Evolutionary conservation across 1,140 invertebrate genomes (phyloP).

Genomic region (Caenorhabditis remanei): DNA sequence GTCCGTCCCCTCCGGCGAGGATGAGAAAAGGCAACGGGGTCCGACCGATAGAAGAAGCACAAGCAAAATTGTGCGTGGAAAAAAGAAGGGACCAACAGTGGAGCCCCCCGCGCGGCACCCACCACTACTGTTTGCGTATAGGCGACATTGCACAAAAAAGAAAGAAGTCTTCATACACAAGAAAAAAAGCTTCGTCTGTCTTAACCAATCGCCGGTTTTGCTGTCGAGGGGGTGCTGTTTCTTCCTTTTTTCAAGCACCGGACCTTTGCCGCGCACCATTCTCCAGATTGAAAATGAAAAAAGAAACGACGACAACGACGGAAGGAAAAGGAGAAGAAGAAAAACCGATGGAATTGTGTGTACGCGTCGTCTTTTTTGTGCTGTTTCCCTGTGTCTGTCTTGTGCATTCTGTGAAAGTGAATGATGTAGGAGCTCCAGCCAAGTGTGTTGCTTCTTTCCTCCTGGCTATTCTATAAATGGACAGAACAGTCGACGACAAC

Average conservation of each 20-base stretch:
- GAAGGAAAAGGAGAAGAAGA: not conserved
- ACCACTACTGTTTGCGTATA: conserved; percentile 42
- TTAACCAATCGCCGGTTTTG: conserved; percentile 41
- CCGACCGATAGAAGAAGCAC: conserved; percentile 23
- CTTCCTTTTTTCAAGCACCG: conserved; percentile 17
- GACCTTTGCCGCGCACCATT: conserved; percentile 30
- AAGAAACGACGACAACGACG: conserved; percentile 10
- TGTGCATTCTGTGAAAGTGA: conserved; percentile 1
- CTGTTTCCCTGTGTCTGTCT: conserved; percentile 33
- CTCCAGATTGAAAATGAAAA: conserved; percentile 49
- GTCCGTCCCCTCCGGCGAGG: conserved; percentile 41
- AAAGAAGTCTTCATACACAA: conserved; percentile 14
- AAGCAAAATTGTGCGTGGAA: conserved; percentile 34
- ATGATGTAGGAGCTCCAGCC: conserved; percentile 37
- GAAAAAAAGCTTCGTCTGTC: not conserved
- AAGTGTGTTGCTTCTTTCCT: conserved; percentile 39
- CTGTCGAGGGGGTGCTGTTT: not conserved
- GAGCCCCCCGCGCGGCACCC: not conserved
- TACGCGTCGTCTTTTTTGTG: not conserved
- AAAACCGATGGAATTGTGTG: conserved; percentile 46
- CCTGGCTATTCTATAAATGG: conserved; percentile 11
- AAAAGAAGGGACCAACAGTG: conserved; percentile 32
- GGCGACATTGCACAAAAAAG: not conserved
- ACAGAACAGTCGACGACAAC: conserved; percentile 34
- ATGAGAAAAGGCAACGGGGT: conserved; percentile 45